Conservation (phyloP, 1,140 invertebrate genomes). For the Drosophila kurseongensis region DNA sequence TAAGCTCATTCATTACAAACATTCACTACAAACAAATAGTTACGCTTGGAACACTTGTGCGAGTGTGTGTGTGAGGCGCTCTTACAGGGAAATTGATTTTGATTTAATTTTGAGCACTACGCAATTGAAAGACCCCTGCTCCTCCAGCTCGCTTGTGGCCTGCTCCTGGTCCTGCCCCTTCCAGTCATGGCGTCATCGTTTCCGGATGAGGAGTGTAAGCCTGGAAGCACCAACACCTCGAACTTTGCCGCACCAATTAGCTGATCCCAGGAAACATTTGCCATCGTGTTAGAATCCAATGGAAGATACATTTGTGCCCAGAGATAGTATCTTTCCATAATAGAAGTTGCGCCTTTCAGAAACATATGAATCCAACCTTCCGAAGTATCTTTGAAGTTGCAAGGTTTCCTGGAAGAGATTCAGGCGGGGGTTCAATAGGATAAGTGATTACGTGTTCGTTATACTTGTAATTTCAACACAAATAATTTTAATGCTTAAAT, state of each 20-base stretch:
- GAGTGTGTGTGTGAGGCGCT: constrained; percentile 15
- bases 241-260: constrained; percentile 50
- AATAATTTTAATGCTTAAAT: too few species aligned
- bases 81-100: constrained; percentile 42
- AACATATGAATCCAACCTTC: background rate
- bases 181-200: constrained; percentile 69
- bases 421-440: background rate
- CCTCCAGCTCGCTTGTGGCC: background rate
- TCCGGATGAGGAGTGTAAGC: constrained; percentile 71
- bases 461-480: too few species aligned
- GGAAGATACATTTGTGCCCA: background rate
- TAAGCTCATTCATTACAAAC: constrained; percentile 48
- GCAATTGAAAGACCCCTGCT: constrained; percentile 39
- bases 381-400: background rate
- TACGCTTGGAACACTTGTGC: constrained; percentile 33
- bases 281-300: background rate
- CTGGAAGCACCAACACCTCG: background rate
- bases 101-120: constrained; percentile 48
- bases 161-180: background rate
- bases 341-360: background rate
- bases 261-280: background rate
- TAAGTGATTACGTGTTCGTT: too few species aligned
- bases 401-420: background rate
- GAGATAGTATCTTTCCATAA: background rate
- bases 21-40: constrained; percentile 47